These are phyloP conservation scores for Pseudococcus longispinus DNA, from an alignment of 2,888 invertebrate species.

Conservation along the genomic window DNA sequence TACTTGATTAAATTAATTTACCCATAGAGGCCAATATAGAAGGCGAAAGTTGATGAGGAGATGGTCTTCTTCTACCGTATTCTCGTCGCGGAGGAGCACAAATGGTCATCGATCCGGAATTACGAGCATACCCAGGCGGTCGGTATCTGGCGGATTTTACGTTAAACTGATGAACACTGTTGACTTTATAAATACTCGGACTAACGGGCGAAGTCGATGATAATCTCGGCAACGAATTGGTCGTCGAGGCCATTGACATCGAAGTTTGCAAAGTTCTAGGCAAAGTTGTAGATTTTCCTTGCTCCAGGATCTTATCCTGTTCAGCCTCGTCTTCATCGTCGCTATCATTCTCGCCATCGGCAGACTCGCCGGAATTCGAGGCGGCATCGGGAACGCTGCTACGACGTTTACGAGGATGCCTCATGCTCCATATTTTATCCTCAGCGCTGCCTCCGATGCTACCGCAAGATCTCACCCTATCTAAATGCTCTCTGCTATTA, in stretches of 20 bases:
- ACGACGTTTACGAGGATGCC: slow-evolving; percentile 62
- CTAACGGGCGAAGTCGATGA: slow-evolving; percentile 64
- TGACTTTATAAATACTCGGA: slow-evolving; percentile 69
- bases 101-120: slow-evolving; percentile 54
- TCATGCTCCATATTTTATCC: slow-evolving; percentile 62
- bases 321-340: slow-evolving; percentile 62
- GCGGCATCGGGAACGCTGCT: slow-evolving; percentile 69
- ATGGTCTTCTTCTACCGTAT: slow-evolving; percentile 64
- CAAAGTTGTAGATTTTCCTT: slow-evolving; percentile 68
- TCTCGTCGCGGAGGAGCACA: slow-evolving; percentile 68
- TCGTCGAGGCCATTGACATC: slow-evolving; percentile 63
- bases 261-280: slow-evolving; percentile 69
- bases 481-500: slow-evolving; percentile 77
- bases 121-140: slow-evolving; percentile 75
- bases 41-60: slow-evolving; percentile 25
- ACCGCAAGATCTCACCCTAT: slow-evolving; percentile 79
- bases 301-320: slow-evolving; percentile 60
- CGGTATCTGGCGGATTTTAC: slow-evolving; percentile 88
- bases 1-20: background rate
- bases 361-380: slow-evolving; percentile 63
- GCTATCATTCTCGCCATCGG: slow-evolving; percentile 67
- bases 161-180: slow-evolving; percentile 69
- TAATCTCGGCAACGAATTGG: slow-evolving; percentile 80
- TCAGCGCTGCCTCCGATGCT: slow-evolving; percentile 79
- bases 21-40: slow-evolving; percentile 25